A percentile compares a stretch with the other conserved stretches of the same genome.
These are phyloP conservation scores for Mandrillus leucophaeus DNA, from an alignment of 2,113 vertebrate species.

Conservation along the genomic window DNA sequence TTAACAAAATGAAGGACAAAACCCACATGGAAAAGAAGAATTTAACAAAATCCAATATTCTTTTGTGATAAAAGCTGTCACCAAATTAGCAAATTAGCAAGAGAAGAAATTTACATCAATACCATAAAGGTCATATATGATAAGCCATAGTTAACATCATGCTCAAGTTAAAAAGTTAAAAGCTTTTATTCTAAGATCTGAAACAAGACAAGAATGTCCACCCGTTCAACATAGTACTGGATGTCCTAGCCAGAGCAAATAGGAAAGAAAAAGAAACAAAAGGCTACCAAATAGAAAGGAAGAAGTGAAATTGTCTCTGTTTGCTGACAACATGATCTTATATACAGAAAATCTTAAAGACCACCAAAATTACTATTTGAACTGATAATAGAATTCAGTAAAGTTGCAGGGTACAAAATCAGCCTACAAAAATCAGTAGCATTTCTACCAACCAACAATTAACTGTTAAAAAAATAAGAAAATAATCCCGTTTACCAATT, in stretches of 20 bases:
- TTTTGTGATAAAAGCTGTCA: not conserved
- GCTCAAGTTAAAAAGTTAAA: not conserved
- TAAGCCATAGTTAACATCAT: not conserved
- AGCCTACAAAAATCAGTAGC: not conserved
- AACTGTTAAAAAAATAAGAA: not conserved
- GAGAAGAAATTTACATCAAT: not conserved
- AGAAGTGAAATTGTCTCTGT: not conserved
- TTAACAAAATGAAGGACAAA: not conserved
- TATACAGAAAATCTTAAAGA: not conserved
- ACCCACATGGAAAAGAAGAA: not conserved
- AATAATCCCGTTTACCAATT: not conserved
- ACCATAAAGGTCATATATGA: not conserved
- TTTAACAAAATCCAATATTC: not conserved
- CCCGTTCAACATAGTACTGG: not conserved
- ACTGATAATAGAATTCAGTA: not conserved
- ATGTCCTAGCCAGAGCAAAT: not conserved
- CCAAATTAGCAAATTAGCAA: not conserved
- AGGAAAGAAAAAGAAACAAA: not conserved
- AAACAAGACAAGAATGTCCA: not conserved
- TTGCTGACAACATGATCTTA: not conserved
- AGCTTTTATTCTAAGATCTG: not conserved
- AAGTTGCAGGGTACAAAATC: not conserved
- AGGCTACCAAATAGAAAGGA: not conserved
- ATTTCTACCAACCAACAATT: not conserved
- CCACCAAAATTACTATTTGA: not conserved